phyloP scores from a whole-genome alignment of 2,797 vertebrate species.

The Microctenopoma steveboyesi region DNA sequence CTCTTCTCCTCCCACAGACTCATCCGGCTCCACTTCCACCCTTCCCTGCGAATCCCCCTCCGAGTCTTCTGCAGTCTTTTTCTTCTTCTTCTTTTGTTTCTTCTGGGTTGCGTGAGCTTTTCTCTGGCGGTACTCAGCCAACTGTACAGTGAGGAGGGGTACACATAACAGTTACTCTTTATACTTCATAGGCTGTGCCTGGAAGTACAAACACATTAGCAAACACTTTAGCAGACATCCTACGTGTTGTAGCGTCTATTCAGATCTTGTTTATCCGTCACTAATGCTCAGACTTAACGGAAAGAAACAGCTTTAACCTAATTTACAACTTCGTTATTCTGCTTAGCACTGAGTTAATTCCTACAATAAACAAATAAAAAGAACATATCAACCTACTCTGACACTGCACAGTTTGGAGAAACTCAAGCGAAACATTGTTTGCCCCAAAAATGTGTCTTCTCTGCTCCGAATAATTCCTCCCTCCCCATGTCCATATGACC shows the following conservation, averaged over 20 bases:
- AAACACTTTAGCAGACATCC: constrained; percentile 1
- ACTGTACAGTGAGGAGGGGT: constrained; percentile 71
- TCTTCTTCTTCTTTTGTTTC: constrained; percentile 93
- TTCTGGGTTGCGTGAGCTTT: constrained; percentile 91
- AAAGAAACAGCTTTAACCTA: constrained; percentile 1
- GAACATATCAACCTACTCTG: constrained; percentile 60
- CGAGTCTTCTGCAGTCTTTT: constrained; percentile 73
- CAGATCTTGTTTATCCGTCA: constrained; percentile 15
- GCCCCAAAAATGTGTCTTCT: constrained; percentile 23
- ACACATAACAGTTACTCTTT: neutral
- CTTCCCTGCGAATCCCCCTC: constrained; percentile 78
- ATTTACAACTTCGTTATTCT: neutral
- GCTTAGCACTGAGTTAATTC: neutral
- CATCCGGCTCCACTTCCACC: constrained; percentile 73
- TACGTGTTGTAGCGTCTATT: neutral
- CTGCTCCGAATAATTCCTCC: constrained; percentile 48
- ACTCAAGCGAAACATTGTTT: constrained; percentile 71
- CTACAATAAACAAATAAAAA: neutral
- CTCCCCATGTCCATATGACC: constrained; percentile 59
- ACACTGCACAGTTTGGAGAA: constrained; percentile 67
- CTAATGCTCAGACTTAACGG: neutral
- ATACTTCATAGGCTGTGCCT: neutral
- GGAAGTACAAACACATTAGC: constrained; percentile 1
- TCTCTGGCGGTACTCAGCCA: constrained; percentile 94
- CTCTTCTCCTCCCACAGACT: constrained; percentile 75